phyloP scores from a whole-genome alignment of 2,113 vertebrate genomes.

The Cettia cetti region DNA sequence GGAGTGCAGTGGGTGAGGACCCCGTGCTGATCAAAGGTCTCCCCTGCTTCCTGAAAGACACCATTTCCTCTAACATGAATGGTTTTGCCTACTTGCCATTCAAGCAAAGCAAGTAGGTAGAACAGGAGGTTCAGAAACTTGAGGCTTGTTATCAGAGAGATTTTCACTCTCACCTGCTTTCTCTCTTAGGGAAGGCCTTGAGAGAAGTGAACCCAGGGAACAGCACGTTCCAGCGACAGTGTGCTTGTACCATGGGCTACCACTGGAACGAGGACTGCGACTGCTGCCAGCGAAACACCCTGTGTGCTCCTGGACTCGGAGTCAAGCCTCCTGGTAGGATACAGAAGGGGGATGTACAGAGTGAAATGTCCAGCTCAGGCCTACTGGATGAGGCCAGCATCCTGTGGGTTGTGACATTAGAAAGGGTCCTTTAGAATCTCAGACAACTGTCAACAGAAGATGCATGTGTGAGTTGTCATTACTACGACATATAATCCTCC shows the following conservation, averaged over 20 bases:
- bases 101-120: not conserved
- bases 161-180: conserved; percentile 11
- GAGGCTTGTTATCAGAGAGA: not conserved
- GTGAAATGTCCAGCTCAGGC: not conserved
- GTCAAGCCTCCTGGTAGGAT: conserved; percentile 69
- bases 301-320: conserved; percentile 79
- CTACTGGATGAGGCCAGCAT: not conserved
- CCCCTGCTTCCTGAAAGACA: not conserved
- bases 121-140: not conserved
- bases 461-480: not conserved
- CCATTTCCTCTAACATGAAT: not conserved
- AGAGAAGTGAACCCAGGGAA: conserved; percentile 74
- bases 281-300: conserved; percentile 81
- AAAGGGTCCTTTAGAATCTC: not conserved
- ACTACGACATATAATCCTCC: not conserved
- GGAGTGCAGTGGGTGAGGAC: not conserved
- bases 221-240: conserved; percentile 74
- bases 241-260: conserved; percentile 78
- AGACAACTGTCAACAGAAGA: not conserved
- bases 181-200: conserved; percentile 81
- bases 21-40: not conserved
- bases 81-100: not conserved
- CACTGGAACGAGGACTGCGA: conserved; percentile 87
- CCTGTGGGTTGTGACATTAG: rapidly evolving
- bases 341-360: not conserved